Base-by-base conservation (phyloP, 30 jellyfish, hydroid and myxozoan species). In the Thelohanellus kitauei region DNA sequence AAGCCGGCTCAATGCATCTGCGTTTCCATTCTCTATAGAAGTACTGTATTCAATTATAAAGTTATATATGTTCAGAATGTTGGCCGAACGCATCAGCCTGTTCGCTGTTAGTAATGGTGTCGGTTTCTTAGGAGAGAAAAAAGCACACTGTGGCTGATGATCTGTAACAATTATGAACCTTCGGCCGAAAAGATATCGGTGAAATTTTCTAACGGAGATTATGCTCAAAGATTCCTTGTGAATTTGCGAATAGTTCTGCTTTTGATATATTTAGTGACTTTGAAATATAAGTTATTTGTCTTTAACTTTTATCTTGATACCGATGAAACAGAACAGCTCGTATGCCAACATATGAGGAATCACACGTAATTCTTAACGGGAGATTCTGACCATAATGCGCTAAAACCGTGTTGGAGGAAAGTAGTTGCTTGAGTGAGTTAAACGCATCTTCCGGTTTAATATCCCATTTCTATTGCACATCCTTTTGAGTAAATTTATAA, bases 271-370 rank as follows among this genome's bases (percentile, higher is more conserved):
- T 51, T 22, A 51, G 52, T 2, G 43, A 13, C 20, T 39, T 40
- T 10, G 58, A 39, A 6, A 40, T 47, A 18, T 51, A 38, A 21
- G 20, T 19, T 14, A 51, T 51, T 2, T 45, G 63, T 1, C 45
- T 43, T 19, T 20, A 56, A 25, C 65, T 40, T 17, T 45, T 45
- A 23, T 51, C 51, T 35, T 6, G 31, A 35, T 18, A 51, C 17
- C 51, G 3, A 33, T 51, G 65, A 39, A 51, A 51, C 14, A 51
- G 50, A 23, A 51, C 58, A 3, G 60, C 65, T 35, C 51, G 57
- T 9, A 23, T 38, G 14, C 60, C 65, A 2, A 14, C 21, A 17
- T 23, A 14, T 21, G 61, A 48, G 18, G 60, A 45, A 40, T 20
- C 60, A 51, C 65, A 51, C 18, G 65, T n/a, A 4, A 40, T 38